Evolutionary conservation across 2,113 vertebrate species (phyloP), one percentile per base, ranked within the genome.

Genomic region (Serinus canaria): DNA sequence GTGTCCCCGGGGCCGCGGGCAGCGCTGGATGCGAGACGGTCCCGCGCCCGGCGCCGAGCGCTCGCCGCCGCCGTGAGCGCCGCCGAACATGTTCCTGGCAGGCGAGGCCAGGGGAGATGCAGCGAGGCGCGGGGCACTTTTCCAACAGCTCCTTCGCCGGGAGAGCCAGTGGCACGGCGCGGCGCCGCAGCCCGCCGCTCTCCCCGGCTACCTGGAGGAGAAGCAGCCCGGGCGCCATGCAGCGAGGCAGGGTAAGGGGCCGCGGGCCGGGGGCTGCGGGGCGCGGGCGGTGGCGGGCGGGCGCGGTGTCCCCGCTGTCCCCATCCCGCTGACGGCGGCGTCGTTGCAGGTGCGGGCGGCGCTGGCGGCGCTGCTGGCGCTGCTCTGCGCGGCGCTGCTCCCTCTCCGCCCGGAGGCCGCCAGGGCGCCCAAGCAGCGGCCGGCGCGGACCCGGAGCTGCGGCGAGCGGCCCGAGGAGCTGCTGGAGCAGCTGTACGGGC

Each of bases 401-500:
- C 96, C 96, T 78, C 92, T 53, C 49, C 66, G 73, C 35, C 3
- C 87, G 21, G 93, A 92, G 58, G 94, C 96, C 37, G 94, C 60
- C 33, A 97, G 97, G 86, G 77, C 96, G 15, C 82, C 88, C 86
- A 97, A 97, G 47, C 98, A 69, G 84, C 74, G 98, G 72, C 86
- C 96, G 47, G 59, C 94, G 73, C 97, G 98, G 92, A 66, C 93
- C 23, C 98, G 99, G 55, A 93, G 97, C 28, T 99, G 99, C 49
- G 97, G 97, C 28, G 99, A 99, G 76, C 97, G 99, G 55, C 99
- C 99, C 6, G 99, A 99, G 96, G 99, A 99, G 97, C 97, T 98
- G 78, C 94, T 99, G 97, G 99, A 99, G 97, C 99, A 99, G 98
- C 98, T 99, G 97, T 99, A 99, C 92, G 99, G 99, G 28, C 97